phyloP scores from a whole-genome alignment of 2,797 vertebrate species.

The Takifugu ocellatus region DNA sequence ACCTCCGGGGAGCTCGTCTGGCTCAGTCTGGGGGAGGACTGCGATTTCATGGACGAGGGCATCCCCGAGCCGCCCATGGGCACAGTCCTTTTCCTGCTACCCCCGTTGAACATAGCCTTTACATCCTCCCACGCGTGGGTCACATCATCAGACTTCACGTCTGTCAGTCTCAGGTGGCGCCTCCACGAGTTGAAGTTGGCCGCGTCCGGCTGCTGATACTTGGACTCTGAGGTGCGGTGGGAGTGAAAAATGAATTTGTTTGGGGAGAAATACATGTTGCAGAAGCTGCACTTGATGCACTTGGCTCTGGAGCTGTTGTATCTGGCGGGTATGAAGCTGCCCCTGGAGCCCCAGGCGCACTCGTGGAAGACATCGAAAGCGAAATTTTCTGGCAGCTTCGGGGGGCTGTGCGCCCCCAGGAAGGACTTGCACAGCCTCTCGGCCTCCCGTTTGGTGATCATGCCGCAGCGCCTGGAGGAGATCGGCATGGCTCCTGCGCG shows the following conservation, averaged over 20 bases:
- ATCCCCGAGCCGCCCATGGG: constrained; percentile 75
- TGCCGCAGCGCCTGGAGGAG: constrained; percentile 87
- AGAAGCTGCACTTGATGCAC: constrained; percentile 90
- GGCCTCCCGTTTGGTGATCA: constrained; percentile 91
- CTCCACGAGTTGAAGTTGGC: constrained; percentile 93
- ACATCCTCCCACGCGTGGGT: constrained; percentile 95
- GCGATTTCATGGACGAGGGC: constrained; percentile 66
- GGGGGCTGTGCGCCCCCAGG: constrained; percentile 85
- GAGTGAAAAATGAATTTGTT: constrained; percentile 94
- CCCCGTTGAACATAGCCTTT: constrained; percentile 98
- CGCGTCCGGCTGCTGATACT: constrained; percentile 89
- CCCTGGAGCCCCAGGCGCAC: constrained; percentile 87
- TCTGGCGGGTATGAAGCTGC: constrained; percentile 87
- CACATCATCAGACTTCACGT: constrained; percentile 83
- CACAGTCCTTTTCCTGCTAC: constrained; percentile 90
- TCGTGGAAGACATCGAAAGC: constrained; percentile 88
- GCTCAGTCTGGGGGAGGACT: constrained; percentile 61
- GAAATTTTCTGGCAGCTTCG: constrained; percentile 88
- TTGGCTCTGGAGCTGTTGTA: constrained; percentile 91
- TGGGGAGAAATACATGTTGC: constrained; percentile 90
- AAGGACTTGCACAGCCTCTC: constrained; percentile 90
- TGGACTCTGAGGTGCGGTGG: constrained; percentile 86
- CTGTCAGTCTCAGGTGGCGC: constrained; percentile 86
- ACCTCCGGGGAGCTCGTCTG: constrained; percentile 66
- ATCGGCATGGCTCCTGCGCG: constrained; percentile 90